These are phyloP conservation scores for Pollenia angustigena DNA, from an alignment of 2,888 invertebrate genomes.

Conservation along the genomic window DNA sequence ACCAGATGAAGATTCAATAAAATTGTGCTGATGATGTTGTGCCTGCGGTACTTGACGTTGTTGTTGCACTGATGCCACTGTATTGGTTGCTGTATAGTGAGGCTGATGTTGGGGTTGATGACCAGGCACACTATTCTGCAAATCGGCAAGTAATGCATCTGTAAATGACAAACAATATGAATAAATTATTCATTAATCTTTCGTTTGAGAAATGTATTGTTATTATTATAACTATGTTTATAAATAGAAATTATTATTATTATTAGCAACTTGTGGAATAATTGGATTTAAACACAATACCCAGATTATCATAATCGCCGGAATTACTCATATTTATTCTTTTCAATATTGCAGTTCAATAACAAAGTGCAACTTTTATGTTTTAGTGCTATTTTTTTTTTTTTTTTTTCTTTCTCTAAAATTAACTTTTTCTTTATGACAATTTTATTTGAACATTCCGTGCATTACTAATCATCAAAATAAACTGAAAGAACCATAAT, in stretches of 20 bases:
- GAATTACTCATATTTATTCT: conserved; percentile 78
- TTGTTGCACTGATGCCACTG: conserved; percentile 81
- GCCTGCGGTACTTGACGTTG: conserved; percentile 75
- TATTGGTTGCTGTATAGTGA: conserved; percentile 76
- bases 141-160: conserved; percentile 98
- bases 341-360: conserved; percentile 14
- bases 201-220: conserved; percentile 39
- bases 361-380: not conserved
- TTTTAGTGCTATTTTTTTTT: not conserved
- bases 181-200: conserved; percentile 50
- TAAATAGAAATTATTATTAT: conserved; percentile 50
- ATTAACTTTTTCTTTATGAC: not conserved
- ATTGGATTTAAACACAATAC: conserved; percentile 73
- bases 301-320: conserved; percentile 82
- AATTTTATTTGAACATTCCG: conserved; percentile 36
- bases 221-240: conserved; percentile 52
- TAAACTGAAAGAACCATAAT: conserved; percentile 28
- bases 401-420: not conserved
- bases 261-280: conserved; percentile 1
- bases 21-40: conserved; percentile 70
- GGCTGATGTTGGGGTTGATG: conserved; percentile 72
- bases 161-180: conserved; percentile 75
- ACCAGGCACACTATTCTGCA: conserved; percentile 96
- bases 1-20: conserved; percentile 83
- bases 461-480: conserved; percentile 40